Conservation (phyloP, 2,888 invertebrate genomes). For the Tetramorium bicarinatum region DNA sequence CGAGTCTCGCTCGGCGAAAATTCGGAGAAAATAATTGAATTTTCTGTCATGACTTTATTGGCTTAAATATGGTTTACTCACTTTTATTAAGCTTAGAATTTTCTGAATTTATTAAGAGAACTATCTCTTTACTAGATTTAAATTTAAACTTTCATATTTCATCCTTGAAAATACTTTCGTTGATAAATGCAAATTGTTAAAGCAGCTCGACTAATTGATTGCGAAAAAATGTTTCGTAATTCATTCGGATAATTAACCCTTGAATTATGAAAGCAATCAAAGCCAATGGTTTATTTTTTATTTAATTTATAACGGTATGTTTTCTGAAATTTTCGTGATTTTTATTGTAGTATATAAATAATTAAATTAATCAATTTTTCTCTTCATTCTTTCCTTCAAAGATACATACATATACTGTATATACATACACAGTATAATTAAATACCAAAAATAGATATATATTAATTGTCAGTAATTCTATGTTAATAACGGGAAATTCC, state of each 20-base stretch:
- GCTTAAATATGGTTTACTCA: not conserved
- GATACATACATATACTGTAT: not conserved
- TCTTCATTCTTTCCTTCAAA: not conserved
- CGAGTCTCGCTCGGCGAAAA: conserved; percentile 2
- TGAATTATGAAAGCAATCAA: not conserved
- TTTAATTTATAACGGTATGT: not conserved
- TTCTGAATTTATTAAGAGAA: not conserved
- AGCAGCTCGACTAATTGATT: not conserved
- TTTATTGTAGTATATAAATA: not conserved
- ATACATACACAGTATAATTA: not conserved
- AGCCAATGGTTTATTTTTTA: not conserved
- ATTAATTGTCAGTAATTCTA: not conserved
- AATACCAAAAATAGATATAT: not conserved
- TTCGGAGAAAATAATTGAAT: conserved; percentile 18
- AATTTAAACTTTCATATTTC: not conserved
- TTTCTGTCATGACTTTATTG: not conserved
- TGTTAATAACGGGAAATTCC: not conserved
- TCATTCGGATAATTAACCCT: conserved; percentile 10
- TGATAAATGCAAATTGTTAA: not conserved
- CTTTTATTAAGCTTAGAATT: not conserved
- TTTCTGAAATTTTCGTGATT: not conserved
- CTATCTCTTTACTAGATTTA: not conserved
- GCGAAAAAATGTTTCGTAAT: not conserved
- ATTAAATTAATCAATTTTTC: not conserved
- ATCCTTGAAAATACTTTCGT: not conserved